Percentiles rank a stretch among this genome's conserved stretches.
Conservation (phyloP, 2,113 vertebrate species). For the Apeltes quadracus region DNA sequence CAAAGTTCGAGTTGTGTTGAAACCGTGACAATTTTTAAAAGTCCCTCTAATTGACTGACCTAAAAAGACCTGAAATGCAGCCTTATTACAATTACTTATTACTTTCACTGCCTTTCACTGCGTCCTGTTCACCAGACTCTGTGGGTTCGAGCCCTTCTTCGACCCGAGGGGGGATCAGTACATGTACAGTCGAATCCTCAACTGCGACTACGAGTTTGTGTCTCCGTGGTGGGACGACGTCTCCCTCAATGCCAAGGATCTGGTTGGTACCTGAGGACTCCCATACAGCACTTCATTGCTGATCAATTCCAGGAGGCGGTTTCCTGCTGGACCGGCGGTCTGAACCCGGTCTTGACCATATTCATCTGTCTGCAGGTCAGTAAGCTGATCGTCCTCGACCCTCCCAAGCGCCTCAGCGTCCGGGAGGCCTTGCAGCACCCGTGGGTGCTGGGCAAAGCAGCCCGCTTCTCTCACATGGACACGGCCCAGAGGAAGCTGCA, state of each 20-base stretch:
- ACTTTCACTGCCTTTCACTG: no score
- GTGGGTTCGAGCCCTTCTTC: conserved; percentile 92
- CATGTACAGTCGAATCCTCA: conserved; percentile 89
- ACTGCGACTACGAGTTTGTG: conserved; percentile 87
- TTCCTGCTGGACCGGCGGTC: background rate
- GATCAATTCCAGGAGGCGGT: background rate
- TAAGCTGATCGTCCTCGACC: conserved; percentile 87
- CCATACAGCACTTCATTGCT: no score
- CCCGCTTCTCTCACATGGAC: conserved; percentile 91
- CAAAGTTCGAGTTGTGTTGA: no score
- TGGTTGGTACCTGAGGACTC: conserved; percentile 73
- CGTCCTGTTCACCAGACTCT: conserved; percentile 76
- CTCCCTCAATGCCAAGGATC: conserved; percentile 85
- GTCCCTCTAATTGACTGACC: no score
- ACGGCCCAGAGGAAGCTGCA: conserved; percentile 88
- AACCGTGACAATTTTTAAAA: no score
- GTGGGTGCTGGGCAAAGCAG: conserved; percentile 88
- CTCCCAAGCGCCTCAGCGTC: conserved; percentile 84
- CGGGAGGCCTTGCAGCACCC: conserved; percentile 86
- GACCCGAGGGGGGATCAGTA: conserved; percentile 89
- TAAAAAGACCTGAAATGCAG: background rate
- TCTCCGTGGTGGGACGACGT: conserved; percentile 88
- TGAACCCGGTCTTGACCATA: background rate
- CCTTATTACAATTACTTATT: background rate
- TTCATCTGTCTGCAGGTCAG: conserved; percentile 77